Evolutionary conservation across 2,113 vertebrate species (phyloP), one percentile per base, ranked within the genome.

Genomic region (Macquaria australasica): DNA sequence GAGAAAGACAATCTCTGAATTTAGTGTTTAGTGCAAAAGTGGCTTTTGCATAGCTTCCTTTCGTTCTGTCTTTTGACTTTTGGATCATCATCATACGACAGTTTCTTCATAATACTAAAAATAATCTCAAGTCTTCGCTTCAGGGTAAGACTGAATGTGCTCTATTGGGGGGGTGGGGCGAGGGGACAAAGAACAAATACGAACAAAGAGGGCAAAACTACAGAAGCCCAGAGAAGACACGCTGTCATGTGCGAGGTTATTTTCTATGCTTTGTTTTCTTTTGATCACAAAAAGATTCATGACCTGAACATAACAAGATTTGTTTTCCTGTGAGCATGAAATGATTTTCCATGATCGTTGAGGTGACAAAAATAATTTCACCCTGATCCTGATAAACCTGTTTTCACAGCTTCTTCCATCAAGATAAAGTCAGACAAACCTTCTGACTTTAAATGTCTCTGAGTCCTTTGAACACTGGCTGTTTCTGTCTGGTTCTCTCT

Each of bases 1-100:
- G 41, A 8, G 6, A 34, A 53, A 73, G 14, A 56, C 8, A 21
- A 41, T 72, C 39, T 74, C 39, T 45, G 72, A 60, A 28, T 75
- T 62, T 75, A 62, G 18, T 23, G 56, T 75, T 75, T 75, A 50
- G 18, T 23, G 58, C 25, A 48, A 48, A 70, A 75, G 58, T 15
- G 39, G 45, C 25, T 48, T 60, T 15, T 45, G 55, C 55, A 75
- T 34, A 50, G 58, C 73, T 48, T 62, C 25, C 25, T 53, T 71
- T 63, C n/a, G 34, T 20, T 20, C 8, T 62, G 16, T 18, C 28
- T 34, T 18, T 34, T 34, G 10, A 37, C 48, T 70, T 25, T 45
- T 25, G 43, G 25, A 50, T 69, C 45, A 20, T 45, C 18, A 8
- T 48, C 9, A 48, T 15, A 4, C 10, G 16, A 45, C 45, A 53